Conservation (phyloP, 1,140 invertebrate genomes). For the Drosophila teissieri region DNA sequence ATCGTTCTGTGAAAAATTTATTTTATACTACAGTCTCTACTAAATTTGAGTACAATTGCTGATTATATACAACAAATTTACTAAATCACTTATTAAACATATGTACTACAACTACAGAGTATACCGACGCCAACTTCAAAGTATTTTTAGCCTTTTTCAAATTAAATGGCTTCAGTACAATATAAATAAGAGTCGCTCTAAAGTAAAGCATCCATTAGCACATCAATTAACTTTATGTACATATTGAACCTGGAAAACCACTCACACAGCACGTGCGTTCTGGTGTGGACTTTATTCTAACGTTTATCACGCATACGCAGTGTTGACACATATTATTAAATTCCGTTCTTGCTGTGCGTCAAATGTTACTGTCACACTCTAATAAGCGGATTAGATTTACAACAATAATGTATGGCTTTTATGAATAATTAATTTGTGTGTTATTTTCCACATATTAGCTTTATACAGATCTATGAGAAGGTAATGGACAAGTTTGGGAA, state of each 20-base stretch:
- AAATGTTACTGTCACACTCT: background rate
- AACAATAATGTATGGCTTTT: background rate
- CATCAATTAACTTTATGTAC: slow-evolving; percentile 45
- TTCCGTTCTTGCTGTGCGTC: background rate
- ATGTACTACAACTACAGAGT: background rate
- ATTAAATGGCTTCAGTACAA: slow-evolving; percentile 14
- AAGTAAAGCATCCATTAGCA: slow-evolving; percentile 53
- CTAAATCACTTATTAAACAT: no score
- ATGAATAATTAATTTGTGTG: background rate
- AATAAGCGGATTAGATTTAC: background rate
- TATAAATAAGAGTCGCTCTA: slow-evolving; percentile 39
- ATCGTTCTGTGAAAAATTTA: background rate
- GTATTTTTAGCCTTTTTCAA: background rate
- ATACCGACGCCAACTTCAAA: background rate
- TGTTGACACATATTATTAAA: slow-evolving; percentile 14
- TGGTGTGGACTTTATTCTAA: slow-evolving; percentile 2
- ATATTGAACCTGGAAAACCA: slow-evolving; percentile 23
- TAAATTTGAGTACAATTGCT: no score
- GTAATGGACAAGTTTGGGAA: background rate
- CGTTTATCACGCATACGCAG: slow-evolving; percentile 8
- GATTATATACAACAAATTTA: no score
- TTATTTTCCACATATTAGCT: background rate
- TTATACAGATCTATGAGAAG: background rate
- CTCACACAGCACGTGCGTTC: background rate
- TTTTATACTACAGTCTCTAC: background rate